Conservation (phyloP, 2,113 vertebrate genomes). For the Corythornis madagascariensis region DNA sequence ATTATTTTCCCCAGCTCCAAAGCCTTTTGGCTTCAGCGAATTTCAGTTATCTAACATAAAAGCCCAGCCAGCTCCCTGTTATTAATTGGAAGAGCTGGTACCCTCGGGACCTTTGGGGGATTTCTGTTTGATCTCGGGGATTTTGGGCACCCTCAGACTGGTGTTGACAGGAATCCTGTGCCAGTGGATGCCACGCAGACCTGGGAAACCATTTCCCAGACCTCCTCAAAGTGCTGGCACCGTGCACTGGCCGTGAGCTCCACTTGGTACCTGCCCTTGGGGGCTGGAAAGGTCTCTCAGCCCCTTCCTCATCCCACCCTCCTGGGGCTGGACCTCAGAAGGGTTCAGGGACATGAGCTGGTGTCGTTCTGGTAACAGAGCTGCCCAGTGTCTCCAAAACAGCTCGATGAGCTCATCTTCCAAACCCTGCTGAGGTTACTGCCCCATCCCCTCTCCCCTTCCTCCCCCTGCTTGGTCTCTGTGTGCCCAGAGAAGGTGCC, state of each 20-base stretch:
- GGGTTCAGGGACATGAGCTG: rapidly evolving
- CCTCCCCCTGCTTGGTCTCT: neutral
- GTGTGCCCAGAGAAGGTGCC: neutral
- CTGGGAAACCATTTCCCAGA: neutral
- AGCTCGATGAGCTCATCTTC: rapidly evolving
- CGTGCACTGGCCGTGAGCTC: neutral
- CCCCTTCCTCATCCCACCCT: neutral
- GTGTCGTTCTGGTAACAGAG: neutral
- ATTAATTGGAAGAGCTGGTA: neutral
- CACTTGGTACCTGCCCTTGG: rapidly evolving
- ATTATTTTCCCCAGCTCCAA: neutral
- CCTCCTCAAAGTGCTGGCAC: rapidly evolving
- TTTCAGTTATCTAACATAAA: neutral
- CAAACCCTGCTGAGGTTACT: neutral
- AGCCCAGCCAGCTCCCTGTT: neutral
- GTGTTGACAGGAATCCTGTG: neutral
- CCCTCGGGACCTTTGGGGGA: neutral
- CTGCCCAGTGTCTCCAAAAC: neutral
- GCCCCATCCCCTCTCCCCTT: neutral
- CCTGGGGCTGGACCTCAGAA: rapidly evolving
- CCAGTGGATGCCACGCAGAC: neutral
- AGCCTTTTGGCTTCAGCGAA: neutral
- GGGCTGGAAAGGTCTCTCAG: neutral
- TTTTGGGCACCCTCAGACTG: neutral
- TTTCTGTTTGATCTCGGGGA: neutral